A percentile compares a stretch with the other conserved stretches of the same genome.
phyloP scores from a whole-genome alignment of 2,888 invertebrate species.

The Lymantria monacha region DNA sequence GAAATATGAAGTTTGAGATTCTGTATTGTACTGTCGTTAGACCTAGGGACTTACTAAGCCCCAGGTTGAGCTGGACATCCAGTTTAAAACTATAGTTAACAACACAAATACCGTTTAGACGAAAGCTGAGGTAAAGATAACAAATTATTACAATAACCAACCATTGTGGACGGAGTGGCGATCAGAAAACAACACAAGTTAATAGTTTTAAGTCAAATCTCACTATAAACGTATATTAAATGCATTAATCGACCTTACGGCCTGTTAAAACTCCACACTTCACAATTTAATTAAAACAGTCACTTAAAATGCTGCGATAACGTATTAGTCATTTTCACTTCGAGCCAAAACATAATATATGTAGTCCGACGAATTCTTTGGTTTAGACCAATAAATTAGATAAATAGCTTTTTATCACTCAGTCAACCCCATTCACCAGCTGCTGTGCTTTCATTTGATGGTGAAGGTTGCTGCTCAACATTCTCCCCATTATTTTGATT shows the following conservation, averaged over 20 bases:
- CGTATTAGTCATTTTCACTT: neutral
- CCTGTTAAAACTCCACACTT: slow-evolving; percentile 29
- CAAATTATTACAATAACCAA: slow-evolving; percentile 15
- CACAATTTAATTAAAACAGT: slow-evolving; percentile 15
- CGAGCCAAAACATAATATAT: neutral
- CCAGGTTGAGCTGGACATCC: too few species aligned
- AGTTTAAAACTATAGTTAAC: slow-evolving; percentile 13
- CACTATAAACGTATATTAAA: slow-evolving; percentile 59
- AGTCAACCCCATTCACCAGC: slow-evolving; percentile 56
- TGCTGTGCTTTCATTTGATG: slow-evolving; percentile 31
- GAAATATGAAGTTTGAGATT: too few species aligned
- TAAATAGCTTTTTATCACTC: neutral
- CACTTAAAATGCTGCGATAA: neutral
- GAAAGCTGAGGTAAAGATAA: slow-evolving; percentile 32
- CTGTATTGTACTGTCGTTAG: too few species aligned
- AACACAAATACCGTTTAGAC: slow-evolving; percentile 22
- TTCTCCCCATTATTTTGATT: slow-evolving; percentile 19
- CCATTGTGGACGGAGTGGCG: slow-evolving; percentile 52
- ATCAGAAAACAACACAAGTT: slow-evolving; percentile 38
- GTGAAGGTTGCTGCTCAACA: slow-evolving; percentile 15
- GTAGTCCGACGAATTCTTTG: slow-evolving; percentile 7
- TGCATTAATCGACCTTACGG: slow-evolving; percentile 54
- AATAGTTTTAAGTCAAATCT: slow-evolving; percentile 40
- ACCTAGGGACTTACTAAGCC: too few species aligned
- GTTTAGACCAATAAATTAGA: neutral